These are phyloP conservation scores for Gymnobelideus leadbeateri DNA, from an alignment of 2,113 vertebrate species.

Conservation along the genomic window DNA sequence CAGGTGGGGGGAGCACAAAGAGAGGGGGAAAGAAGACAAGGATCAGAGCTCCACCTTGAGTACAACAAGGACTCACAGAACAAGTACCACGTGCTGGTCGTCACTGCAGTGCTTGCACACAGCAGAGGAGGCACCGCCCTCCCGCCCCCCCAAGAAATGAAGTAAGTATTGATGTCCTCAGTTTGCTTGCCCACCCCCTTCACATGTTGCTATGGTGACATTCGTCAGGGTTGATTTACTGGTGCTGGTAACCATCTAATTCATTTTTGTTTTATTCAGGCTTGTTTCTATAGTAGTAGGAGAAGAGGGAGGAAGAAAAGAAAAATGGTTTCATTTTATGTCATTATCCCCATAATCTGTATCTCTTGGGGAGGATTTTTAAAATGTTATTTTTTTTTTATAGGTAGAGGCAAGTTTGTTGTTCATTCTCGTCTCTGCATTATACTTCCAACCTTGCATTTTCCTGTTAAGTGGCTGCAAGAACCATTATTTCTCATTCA, in stretches of 20 bases:
- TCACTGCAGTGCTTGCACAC: fast-evolving
- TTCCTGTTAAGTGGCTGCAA: constrained; percentile 50
- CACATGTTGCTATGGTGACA: constrained; percentile 80
- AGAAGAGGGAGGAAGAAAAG: background rate
- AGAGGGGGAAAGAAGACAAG: background rate
- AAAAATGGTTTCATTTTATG: background rate
- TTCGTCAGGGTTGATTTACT: constrained; percentile 37
- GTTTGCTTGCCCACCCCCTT: fast-evolving
- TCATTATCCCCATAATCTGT: background rate
- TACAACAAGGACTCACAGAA: background rate
- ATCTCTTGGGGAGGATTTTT: fast-evolving
- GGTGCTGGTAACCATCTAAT: background rate
- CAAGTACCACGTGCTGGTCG: fast-evolving
- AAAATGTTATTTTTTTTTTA: background rate
- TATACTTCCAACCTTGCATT: background rate
- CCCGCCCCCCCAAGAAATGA: background rate
- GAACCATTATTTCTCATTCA: constrained; percentile 34
- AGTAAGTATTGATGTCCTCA: constrained; percentile 67
- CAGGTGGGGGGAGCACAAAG: background rate
- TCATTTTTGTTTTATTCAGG: constrained; percentile 60
- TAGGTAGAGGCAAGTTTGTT: background rate
- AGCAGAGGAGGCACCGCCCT: background rate
- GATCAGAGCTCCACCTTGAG: constrained; percentile 39
- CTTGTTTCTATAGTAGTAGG: constrained; percentile 19
- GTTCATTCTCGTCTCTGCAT: background rate